Percentiles rank a stretch among this genome's conserved stretches.
These are phyloP conservation scores for Pharmacophagus antenor DNA, from an alignment of 2,888 invertebrate species.

Conservation along the genomic window DNA sequence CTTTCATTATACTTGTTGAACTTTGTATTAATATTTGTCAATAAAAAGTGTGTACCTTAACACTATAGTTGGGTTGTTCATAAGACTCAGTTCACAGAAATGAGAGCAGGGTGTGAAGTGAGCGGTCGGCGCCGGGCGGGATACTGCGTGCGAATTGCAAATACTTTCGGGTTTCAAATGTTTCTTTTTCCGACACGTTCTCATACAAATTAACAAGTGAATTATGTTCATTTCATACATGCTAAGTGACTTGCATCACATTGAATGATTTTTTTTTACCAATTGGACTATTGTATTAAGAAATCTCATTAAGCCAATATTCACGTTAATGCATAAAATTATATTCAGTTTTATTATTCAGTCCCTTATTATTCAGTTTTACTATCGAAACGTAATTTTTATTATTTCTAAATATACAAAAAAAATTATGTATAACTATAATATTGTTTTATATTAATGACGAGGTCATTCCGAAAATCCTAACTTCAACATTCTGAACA, in stretches of 20 bases:
- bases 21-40: neutral
- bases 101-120: slow-evolving; percentile 50
- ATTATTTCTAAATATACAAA: no score
- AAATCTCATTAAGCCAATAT: no score
- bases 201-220: slow-evolving; percentile 33
- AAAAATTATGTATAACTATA: no score
- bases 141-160: slow-evolving; percentile 59
- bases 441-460: no score
- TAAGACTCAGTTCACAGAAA: slow-evolving; percentile 43
- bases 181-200: slow-evolving; percentile 32
- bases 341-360: no score
- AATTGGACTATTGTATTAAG: no score
- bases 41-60: slow-evolving; percentile 7
- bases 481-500: no score
- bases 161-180: slow-evolving; percentile 37
- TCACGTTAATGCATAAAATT: no score
- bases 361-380: no score
- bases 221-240: slow-evolving; percentile 14
- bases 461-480: no score
- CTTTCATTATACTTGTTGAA: neutral
- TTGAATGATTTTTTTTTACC: neutral
- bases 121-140: slow-evolving; percentile 41
- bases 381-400: no score
- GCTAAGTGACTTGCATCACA: neutral
- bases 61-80: slow-evolving; percentile 7